These are phyloP conservation scores for Leptinotarsa haldemani DNA, from an alignment of 2,888 invertebrate species.

Conservation along the genomic window DNA sequence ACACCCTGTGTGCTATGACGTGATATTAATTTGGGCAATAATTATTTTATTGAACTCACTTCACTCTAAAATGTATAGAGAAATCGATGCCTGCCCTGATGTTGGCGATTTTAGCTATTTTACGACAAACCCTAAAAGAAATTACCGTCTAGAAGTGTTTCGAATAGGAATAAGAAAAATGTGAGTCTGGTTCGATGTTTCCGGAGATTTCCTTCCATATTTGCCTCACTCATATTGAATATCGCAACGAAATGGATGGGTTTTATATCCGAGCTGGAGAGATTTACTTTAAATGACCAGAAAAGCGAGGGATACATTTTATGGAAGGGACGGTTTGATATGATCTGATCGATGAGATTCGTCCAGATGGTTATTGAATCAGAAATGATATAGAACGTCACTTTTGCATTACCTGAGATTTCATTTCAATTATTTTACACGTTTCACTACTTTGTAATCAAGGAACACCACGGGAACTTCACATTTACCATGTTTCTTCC, in stretches of 20 bases:
- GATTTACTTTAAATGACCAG: conserved; percentile 31
- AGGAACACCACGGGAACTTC: too few relatives aligned
- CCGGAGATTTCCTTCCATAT: conserved; percentile 20
- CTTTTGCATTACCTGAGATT: too few relatives aligned
- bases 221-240: conserved; percentile 17
- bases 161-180: conserved; percentile 1
- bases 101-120: conserved; percentile 1
- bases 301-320: conserved; percentile 32
- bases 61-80: too few relatives aligned
- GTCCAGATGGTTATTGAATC: neutral
- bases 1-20: too few relatives aligned
- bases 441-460: too few relatives aligned
- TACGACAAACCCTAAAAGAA: neutral
- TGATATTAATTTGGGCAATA: too few relatives aligned
- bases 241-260: conserved; percentile 9
- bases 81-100: too few relatives aligned
- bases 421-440: too few relatives aligned
- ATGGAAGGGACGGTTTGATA: conserved; percentile 28
- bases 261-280: conserved; percentile 17
- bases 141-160: neutral
- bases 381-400: neutral
- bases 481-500: too few relatives aligned
- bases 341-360: conserved; percentile 29
- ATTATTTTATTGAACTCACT: too few relatives aligned
- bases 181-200: conserved; percentile 10